Evolutionary conservation across 2,113 vertebrate species (phyloP).

Genomic region (Azemiops feae): DNA sequence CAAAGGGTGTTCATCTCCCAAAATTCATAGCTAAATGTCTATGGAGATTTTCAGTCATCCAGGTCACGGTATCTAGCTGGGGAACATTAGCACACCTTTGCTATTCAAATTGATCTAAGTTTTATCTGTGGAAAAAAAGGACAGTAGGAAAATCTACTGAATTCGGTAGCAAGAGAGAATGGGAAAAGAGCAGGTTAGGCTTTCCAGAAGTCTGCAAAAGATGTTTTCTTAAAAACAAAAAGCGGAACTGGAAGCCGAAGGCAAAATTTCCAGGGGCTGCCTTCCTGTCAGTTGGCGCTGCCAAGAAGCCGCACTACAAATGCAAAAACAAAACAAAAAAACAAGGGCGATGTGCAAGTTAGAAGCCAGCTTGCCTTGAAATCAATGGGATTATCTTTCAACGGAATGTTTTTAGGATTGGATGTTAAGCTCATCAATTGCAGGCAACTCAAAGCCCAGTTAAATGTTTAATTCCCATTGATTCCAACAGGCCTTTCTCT

Average conservation of each 20-base stretch:
- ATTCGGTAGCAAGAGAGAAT: not conserved
- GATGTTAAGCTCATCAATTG: conserved; percentile 16
- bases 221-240: not conserved
- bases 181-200: too few relatives aligned
- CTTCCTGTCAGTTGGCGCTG: not conserved
- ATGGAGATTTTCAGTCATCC: too few relatives aligned
- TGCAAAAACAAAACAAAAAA: not conserved
- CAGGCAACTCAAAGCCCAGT: not conserved
- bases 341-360: not conserved
- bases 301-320: not conserved
- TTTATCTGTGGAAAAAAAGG: not conserved
- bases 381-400: conserved; percentile 11
- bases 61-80: not conserved
- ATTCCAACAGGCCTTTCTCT: not conserved
- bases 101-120: not conserved
- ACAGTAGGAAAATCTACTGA: fast-evolving
- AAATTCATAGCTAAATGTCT: too few relatives aligned
- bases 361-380: not conserved
- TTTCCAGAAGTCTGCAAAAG: not conserved
- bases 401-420: conserved; percentile 7
- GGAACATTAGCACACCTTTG: not conserved
- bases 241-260: not conserved
- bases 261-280: not conserved
- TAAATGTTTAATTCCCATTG: conserved; percentile 19
- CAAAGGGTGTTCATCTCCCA: too few relatives aligned